Base-by-base conservation (phyloP, 1,140 invertebrate species). In the Drosophila sulfurigaster region DNA sequence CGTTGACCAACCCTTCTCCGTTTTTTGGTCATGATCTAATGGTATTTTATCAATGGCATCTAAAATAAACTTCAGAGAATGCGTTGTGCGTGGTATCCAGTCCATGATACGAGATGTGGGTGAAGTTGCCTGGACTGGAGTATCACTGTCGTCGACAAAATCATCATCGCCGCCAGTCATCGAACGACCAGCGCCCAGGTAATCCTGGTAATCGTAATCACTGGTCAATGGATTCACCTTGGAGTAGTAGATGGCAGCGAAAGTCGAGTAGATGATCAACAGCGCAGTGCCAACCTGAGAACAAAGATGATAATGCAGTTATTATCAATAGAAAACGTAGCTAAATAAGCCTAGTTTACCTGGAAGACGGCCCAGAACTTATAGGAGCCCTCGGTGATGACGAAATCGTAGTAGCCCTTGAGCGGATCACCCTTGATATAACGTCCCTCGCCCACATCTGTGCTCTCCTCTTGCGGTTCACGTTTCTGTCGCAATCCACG, bases 321-420 rank as follows among this genome's bases (percentile, higher is more conserved):
- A 0, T 35, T 13, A 43, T 3, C 41, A 7, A 0, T 49, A 0
- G 1, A 4, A 49, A 68, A 54, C 35, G 57, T 8, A 51, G 28
- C 1, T 25, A 13, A 11, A 0, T 1, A 13, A 25, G 5, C 11
- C 11, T 15, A 20, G 28, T 43, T 91, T 93, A 96, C 96, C 94
- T 97, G 96, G 93, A 97, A 97, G 7, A 94, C 96, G 10, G 96
- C 96, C 96, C 96, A 97, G 85, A 97, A 97, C 90, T 97, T 97
- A 92, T 96, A 97, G 13, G 96, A 97, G 0, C 96, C 96, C 86
- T 97, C 96, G 72, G 96, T 97, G 75, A 97, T 96, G 46, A 97
- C 94, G 89, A 97, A 97, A 92, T 97, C 96, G 82, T 97, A 97
- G 90, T 97, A 97, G 0, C 95, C 95, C 10, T 94, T 94, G 94